Conservation (phyloP, 2,888 invertebrate species). For the Philhelius pedissequus region DNA sequence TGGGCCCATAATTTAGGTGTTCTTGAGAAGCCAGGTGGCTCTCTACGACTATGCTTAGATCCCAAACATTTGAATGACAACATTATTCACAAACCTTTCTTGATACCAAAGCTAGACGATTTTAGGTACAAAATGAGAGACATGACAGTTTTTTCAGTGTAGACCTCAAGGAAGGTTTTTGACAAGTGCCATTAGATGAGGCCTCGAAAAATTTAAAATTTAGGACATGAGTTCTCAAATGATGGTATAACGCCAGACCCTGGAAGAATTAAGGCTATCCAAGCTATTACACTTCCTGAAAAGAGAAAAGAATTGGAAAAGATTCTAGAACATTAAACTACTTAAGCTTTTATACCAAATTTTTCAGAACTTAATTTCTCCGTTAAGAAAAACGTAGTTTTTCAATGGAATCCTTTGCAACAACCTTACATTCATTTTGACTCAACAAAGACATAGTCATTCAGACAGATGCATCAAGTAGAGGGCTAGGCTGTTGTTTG, state of each 20-base stretch:
- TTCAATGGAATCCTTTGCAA: not conserved
- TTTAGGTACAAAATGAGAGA: slow-evolving; percentile 1
- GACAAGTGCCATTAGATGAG: slow-evolving; percentile 2
- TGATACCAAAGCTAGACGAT: not conserved
- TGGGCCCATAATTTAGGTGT: slow-evolving; percentile 30
- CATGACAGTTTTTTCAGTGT: no score
- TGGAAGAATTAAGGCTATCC: no score
- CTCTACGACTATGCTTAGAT: not conserved
- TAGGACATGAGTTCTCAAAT: no score
- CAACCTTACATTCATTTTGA: not conserved
- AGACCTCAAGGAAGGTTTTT: no score
- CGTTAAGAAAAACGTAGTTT: not conserved
- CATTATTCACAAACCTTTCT: not conserved
- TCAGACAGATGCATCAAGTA: not conserved
- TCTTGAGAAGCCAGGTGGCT: slow-evolving; percentile 2
- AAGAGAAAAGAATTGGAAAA: slow-evolving; percentile 30
- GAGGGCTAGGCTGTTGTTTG: not conserved
- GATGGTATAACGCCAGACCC: no score
- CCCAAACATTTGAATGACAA: not conserved
- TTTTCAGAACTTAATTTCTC: not conserved
- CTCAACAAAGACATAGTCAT: not conserved
- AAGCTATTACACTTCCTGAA: no score
- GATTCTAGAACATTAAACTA: not conserved
- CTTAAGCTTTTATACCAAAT: not conserved
- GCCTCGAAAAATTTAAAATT: slow-evolving; percentile 47